A percentile compares a stretch with the other conserved stretches of the same genome.
Conservation (phyloP, 2,888 invertebrate species). For the Abrostola tripartita region DNA sequence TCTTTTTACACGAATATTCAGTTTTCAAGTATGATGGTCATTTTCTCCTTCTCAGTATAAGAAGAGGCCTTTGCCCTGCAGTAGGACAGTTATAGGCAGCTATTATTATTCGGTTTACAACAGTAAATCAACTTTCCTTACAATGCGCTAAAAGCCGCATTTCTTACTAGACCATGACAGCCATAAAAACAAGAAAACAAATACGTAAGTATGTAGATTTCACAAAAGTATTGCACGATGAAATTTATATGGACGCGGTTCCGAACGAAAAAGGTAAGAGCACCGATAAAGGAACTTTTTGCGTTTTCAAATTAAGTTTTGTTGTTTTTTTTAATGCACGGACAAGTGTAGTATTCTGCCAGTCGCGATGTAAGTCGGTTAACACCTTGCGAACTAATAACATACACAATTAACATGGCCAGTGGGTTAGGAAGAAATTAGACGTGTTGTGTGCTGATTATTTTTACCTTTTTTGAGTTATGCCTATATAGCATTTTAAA, state of each 20-base stretch:
- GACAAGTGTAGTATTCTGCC: conserved; percentile 50
- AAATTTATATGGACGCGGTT: conserved; percentile 38
- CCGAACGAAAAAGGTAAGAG: conserved; percentile 37
- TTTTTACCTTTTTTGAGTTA: neutral
- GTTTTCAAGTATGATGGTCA: too few relatives aligned
- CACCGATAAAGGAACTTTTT: conserved; percentile 44
- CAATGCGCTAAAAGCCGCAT: conserved; percentile 11
- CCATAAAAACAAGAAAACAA: conserved; percentile 33
- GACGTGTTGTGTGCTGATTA: conserved; percentile 45
- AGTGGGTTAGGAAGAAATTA: conserved; percentile 61
- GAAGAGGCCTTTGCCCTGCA: too few relatives aligned
- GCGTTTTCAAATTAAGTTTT: conserved; percentile 45
- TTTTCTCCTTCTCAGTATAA: too few relatives aligned
- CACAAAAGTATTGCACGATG: conserved; percentile 38
- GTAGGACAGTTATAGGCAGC: too few relatives aligned
- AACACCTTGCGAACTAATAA: conserved; percentile 78
- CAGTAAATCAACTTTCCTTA: conserved; percentile 9
- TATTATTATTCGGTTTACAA: neutral
- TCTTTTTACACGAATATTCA: too few relatives aligned
- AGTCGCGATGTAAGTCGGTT: conserved; percentile 57
- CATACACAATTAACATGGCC: conserved; percentile 68
- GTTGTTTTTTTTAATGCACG: conserved; percentile 46
- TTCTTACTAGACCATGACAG: conserved; percentile 35
- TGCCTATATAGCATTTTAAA: too few relatives aligned
- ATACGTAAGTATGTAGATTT: conserved; percentile 35